Evolutionary conservation across 2,113 vertebrate species (phyloP).

Genomic region (Anguilla japonica): DNA sequence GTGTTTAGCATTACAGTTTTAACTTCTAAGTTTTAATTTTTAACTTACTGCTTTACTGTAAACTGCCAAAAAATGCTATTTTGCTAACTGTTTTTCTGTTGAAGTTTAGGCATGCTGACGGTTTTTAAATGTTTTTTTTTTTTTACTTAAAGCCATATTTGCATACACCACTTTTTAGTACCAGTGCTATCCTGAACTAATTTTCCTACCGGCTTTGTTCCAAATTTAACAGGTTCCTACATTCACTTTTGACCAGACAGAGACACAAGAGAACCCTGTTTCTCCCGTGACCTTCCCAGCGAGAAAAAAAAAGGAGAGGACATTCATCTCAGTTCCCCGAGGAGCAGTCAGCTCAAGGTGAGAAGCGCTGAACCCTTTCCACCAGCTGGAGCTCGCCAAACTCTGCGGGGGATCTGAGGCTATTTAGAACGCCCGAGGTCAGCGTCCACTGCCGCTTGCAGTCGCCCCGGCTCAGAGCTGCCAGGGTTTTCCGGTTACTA

Average conservation of each 20-base stretch:
- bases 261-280: background rate
- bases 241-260: background rate
- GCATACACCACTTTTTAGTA: background rate
- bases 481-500: background rate
- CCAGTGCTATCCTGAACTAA: background rate
- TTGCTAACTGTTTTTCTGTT: background rate
- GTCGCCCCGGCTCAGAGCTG: background rate
- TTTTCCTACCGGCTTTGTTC: background rate
- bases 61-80: background rate
- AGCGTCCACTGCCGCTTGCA: background rate
- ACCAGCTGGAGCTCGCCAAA: conserved; percentile 40
- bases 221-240: background rate
- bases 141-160: background rate
- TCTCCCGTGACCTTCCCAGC: conserved; percentile 48
- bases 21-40: background rate
- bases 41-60: background rate
- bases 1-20: too few species aligned
- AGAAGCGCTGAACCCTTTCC: conserved; percentile 48
- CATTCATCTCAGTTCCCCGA: conserved; percentile 59
- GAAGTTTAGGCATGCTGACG: background rate
- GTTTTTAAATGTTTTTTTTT: too few species aligned
- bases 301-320: conserved; percentile 47
- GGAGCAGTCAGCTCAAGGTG: conserved; percentile 62
- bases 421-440: conserved; percentile 1
- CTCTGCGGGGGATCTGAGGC: conserved; percentile 10